Conservation (phyloP, 1,140 invertebrate species). For the Diuraphis noxia region DNA sequence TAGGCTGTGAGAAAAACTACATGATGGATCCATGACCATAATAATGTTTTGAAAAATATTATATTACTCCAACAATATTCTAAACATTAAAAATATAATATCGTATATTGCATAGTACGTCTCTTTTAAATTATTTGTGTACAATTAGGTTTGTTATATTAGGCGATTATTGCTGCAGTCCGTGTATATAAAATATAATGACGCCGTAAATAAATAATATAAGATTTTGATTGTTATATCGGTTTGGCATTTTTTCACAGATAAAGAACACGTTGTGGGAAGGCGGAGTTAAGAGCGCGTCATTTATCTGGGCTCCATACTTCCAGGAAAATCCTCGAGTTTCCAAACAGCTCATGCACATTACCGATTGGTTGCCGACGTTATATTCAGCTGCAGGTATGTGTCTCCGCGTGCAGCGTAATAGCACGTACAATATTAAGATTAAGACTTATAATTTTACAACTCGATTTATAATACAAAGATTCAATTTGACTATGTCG, state of each 20-base stretch:
- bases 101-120: no score
- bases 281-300: constrained; percentile 70
- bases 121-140: no score
- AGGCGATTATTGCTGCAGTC: no score
- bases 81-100: no score
- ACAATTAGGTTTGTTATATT: no score
- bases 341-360: constrained; percentile 66
- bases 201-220: neutral
- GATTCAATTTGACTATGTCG: neutral
- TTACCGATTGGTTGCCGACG: constrained; percentile 75
- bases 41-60: no score
- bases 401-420: neutral
- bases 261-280: constrained; percentile 67
- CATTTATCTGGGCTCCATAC: constrained; percentile 69
- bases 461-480: neutral
- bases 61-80: no score
- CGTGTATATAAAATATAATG: neutral
- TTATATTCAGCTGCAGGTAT: constrained; percentile 63
- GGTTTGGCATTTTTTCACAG: neutral
- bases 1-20: no score
- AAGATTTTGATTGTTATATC: neutral
- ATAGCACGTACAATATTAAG: neutral
- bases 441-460: neutral
- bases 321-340: constrained; percentile 62
- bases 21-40: no score